Conservation (phyloP, 2,888 invertebrate genomes). For the Aphrophora alni region DNA sequence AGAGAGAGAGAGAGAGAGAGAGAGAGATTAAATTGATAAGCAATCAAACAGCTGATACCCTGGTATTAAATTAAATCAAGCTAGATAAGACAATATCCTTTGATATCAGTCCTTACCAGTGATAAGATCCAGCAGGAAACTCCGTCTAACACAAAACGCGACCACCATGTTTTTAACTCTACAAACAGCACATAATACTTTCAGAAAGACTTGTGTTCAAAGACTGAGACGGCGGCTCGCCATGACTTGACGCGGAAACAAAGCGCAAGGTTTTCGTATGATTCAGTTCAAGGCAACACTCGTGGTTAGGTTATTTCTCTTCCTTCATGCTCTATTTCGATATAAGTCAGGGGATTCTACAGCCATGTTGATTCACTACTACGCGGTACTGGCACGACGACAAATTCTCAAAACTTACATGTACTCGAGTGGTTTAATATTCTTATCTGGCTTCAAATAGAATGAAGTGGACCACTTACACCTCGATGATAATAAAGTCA, state of each 20-base stretch:
- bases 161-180: neutral
- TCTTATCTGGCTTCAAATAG: too few species aligned
- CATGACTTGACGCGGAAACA: neutral
- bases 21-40: too few species aligned
- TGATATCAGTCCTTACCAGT: neutral
- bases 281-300: neutral
- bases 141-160: neutral
- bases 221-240: neutral
- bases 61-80: neutral
- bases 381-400: neutral
- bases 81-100: neutral
- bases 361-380: neutral
- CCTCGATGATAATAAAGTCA: too few species aligned
- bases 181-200: neutral
- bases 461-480: too few species aligned
- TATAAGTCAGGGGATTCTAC: neutral
- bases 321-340: neutral
- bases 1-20: too few species aligned
- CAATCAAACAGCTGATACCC: too few species aligned
- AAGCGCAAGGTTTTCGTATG: neutral
- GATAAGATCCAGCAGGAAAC: neutral
- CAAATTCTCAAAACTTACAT: neutral
- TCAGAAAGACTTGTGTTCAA: too few species aligned
- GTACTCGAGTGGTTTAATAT: too few species aligned
- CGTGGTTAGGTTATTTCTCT: neutral